These are phyloP conservation scores for Deilephila porcellus DNA, from an alignment of 2,888 invertebrate species.

Conservation along the genomic window DNA sequence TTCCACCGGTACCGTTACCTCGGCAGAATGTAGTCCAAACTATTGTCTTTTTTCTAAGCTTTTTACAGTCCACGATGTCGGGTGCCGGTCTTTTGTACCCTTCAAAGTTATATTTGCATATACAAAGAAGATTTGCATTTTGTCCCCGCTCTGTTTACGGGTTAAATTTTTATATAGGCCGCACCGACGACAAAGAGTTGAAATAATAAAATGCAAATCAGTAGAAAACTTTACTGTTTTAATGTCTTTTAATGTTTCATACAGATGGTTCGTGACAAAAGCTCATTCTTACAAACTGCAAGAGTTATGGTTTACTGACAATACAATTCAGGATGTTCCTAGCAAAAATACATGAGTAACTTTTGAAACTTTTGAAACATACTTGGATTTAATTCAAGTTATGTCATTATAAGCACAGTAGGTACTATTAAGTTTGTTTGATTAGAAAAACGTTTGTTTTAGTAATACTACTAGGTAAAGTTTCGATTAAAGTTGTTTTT, in stretches of 20 bases:
- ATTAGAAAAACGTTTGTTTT: no score
- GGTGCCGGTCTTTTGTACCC: conserved; percentile 64
- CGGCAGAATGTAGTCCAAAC: conserved; percentile 71
- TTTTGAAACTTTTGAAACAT: no score
- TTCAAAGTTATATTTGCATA: conserved; percentile 76
- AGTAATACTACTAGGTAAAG: no score
- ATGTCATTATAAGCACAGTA: no score
- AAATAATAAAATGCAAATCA: conserved; percentile 74
- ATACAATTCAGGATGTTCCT: no score
- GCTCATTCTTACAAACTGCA: no score
- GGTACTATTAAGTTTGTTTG: no score
- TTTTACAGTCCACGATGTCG: conserved; percentile 70
- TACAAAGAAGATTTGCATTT: conserved; percentile 76
- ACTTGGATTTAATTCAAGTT: no score
- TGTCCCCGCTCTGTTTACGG: conserved; percentile 63
- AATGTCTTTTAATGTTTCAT: not conserved
- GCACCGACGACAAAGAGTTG: conserved; percentile 63
- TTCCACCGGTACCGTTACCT: conserved; percentile 63
- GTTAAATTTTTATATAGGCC: conserved; percentile 62
- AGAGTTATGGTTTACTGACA: no score
- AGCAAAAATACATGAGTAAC: no score
- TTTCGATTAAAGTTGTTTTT: no score
- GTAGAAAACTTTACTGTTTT: conserved; percentile 56
- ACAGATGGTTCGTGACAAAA: no score
- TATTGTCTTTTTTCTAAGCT: conserved; percentile 70